Percentiles rank a stretch among this genome's conserved stretches.
Evolutionary conservation across 2,888 invertebrate genomes (phyloP).

Genomic region (Zeuzera pyrina): DNA sequence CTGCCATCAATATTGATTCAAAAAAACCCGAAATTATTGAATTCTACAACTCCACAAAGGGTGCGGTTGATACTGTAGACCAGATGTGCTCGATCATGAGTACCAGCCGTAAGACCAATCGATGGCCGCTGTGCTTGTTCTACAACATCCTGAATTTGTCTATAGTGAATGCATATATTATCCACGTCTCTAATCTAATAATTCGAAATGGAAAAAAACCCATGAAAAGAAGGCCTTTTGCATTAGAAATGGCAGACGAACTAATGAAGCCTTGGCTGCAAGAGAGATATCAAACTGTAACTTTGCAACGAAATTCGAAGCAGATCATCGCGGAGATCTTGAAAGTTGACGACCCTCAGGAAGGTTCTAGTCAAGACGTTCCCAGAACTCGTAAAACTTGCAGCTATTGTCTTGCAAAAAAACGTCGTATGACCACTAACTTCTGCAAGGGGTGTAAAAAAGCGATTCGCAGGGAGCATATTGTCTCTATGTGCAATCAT

Average conservation of each 20-base stretch:
- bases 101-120: conserved; percentile 15
- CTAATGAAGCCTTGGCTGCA: conserved; percentile 8
- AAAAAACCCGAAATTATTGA: conserved; percentile 18
- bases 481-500: too few species aligned
- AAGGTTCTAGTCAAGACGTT: conserved; percentile 11
- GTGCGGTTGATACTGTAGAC: conserved; percentile 18
- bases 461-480: conserved; percentile 12
- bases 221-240: conserved; percentile 4
- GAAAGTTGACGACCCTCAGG: conserved; percentile 9
- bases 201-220: conserved; percentile 8
- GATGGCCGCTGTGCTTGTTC: conserved; percentile 15
- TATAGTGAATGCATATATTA: conserved; percentile 15
- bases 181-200: too few species aligned
- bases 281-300: conserved; percentile 12
- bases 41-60: conserved; percentile 20
- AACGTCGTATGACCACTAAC: conserved; percentile 11
- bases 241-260: too few species aligned
- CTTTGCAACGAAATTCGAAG: conserved; percentile 12
- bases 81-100: conserved; percentile 18
- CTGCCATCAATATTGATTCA: conserved; percentile 7
- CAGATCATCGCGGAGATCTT: conserved; percentile 8
- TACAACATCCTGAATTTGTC: conserved; percentile 14
- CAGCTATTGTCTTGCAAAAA: conserved; percentile 12
- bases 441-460: conserved; percentile 10
- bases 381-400: conserved; percentile 11